Evolutionary conservation across 2,113 vertebrate species (phyloP).

Genomic region (Cebus imitator): DNA sequence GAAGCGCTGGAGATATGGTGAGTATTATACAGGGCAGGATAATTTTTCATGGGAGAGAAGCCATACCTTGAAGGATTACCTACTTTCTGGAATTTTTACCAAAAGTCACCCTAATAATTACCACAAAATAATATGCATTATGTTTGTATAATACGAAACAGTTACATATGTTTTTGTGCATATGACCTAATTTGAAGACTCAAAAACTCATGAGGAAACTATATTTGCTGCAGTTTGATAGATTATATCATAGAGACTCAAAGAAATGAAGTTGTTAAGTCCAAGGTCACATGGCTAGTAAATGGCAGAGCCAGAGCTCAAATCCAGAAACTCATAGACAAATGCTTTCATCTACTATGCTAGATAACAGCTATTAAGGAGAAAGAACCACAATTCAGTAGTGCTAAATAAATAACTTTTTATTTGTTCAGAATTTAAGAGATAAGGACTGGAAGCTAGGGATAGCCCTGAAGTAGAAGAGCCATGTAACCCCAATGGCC

Average conservation of each 20-base stretch:
- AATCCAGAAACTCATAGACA: background rate
- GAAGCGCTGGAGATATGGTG: background rate
- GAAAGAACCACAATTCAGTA: background rate
- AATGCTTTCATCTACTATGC: background rate
- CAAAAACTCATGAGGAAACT: background rate
- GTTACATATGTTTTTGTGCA: background rate
- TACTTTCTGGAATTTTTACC: conserved; percentile 37
- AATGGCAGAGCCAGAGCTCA: background rate
- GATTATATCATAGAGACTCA: background rate
- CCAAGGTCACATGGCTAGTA: background rate
- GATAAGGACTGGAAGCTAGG: background rate
- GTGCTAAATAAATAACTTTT: background rate
- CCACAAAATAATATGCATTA: background rate
- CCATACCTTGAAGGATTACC: background rate
- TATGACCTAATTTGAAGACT: conserved; percentile 18
- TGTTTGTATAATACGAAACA: background rate
- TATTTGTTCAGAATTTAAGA: conserved; percentile 31
- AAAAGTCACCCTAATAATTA: background rate
- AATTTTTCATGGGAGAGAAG: background rate
- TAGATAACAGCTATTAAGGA: background rate
- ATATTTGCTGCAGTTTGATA: background rate
- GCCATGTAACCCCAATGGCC: background rate
- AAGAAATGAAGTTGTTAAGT: background rate
- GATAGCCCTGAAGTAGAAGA: background rate
- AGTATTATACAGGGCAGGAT: background rate